Base-by-base conservation (phyloP, 2,113 vertebrate genomes). In the Eupsittula cactorum region DNA sequence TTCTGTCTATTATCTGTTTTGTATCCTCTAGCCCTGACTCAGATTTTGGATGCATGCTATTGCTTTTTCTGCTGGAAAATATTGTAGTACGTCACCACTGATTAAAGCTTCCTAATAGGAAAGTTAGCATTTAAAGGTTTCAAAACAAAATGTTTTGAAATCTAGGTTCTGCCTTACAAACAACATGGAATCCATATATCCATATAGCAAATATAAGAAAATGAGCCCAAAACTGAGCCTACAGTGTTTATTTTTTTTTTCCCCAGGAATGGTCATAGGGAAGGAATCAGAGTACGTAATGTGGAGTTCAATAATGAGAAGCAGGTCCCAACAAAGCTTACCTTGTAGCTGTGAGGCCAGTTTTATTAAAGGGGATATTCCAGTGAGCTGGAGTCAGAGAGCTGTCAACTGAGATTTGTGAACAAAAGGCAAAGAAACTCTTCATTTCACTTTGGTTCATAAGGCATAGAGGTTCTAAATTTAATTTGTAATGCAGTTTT, bases 101-200 rank as follows among this genome's bases (percentile, higher is more conserved):
- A 86, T 74, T 46, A 88, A 41, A 53, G 46, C 37, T 83, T 77
- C 68, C 37, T 93, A 75, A 59, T 11, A 82, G 25, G 64, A 84
- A 55, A 93, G 25, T 78, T 87, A 84, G 33, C 59, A 78, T 83
- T 86, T 74, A 71, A 35, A 86, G 4, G 12, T 53, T 85, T 88
- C 50, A 78, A n/a, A 81, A 71, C 15, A 90, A 85, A 90, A 83
- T 46, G 31, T 42, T 88, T 92, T 62, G 60, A 94, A 89, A 91
- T 91, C 11, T 57, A 35, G 67, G 10, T 82, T 91, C 75, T 44
- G 21, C 33, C 44, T 76, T 84, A 47, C 29, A 93, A 70, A 55
- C 5, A 55, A 47, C 13, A 5, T 46, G 60, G 12, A 28, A 71
- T 82, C 29, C 17, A 69, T 73, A 55, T 6, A 86, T 52, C 8